Base-by-base conservation (phyloP, 2,888 invertebrate genomes). In the Nycteola revayana region DNA sequence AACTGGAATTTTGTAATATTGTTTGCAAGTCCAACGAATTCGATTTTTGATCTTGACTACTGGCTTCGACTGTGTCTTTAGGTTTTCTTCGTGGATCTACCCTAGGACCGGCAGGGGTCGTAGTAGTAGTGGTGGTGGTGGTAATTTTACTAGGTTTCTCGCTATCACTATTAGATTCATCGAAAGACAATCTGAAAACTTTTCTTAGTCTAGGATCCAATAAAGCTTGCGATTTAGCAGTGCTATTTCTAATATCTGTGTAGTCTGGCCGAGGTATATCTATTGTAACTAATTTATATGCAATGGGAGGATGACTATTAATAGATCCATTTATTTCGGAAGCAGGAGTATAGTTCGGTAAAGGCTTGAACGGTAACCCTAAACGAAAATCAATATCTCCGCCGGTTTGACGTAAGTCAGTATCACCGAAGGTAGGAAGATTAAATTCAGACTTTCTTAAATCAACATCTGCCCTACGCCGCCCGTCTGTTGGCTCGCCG, bases 281-380 rank as follows among this genome's bases (percentile, higher is more conserved):
- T 33, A 95, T 73, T 40, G 61, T 36, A 36, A 77, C 60, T 54
- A 93, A 84, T 69, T 92, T 92, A 87, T 94, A 96, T 0, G 81
- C 56, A 31, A 96, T 92, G 0, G 94, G 94, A 0, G 92, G 91
- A 70, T 96, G 96, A 24, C 94, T 93, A 31, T 92, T 92, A 25
- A 95, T 90, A 21, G 95, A 94, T 5, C 94, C 96, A 65, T 96
- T 95, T 42, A 96, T 96, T 86, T 96, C 96, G 0, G 93, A 94
- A 11, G 96, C 96, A 0, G 96, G 95, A 7, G 93, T 91, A 69
- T 95, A 95, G 55, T 94, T 92, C n/a, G 94, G 92, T 28, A 94
- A 92, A 5, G 94, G 92, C 71, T 95, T 95, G 64, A 96, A 95
- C 0, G 95, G 95, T 36, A 94, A 74, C 11, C 91, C 90, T 53